A percentile compares a stretch with the other conserved stretches of the same genome.
Evolutionary conservation across 2,888 invertebrate genomes (phyloP).

Genomic region (Pteria penguin): DNA sequence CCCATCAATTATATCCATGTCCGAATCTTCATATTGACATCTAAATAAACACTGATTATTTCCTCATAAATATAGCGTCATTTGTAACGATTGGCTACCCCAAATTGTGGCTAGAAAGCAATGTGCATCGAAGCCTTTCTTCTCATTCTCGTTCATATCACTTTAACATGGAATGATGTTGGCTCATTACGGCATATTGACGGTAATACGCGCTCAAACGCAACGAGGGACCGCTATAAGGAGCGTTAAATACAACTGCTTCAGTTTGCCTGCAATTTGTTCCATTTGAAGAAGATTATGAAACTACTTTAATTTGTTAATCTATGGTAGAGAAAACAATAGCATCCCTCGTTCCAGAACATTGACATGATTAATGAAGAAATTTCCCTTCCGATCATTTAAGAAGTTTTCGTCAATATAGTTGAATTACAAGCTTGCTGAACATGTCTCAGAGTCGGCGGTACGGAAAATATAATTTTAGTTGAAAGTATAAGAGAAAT

Average conservation of each 20-base stretch:
- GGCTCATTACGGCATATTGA: conserved; percentile 33
- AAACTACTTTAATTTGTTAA: conserved; percentile 40
- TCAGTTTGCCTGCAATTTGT: conserved; percentile 31
- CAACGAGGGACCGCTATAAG: conserved; percentile 30
- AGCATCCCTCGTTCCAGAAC: conserved; percentile 35
- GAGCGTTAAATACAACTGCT: conserved; percentile 19
- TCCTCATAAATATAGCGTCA: conserved; percentile 23
- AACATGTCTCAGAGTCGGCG: conserved; percentile 39
- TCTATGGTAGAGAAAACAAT: conserved; percentile 39
- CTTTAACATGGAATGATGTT: conserved; percentile 3
- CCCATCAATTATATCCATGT: conserved; percentile 6
- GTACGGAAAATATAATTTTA: conserved; percentile 47
- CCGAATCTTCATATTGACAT: conserved; percentile 1
- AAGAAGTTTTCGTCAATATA: conserved; percentile 25
- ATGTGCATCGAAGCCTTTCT: conserved; percentile 4
- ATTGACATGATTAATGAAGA: conserved; percentile 44
- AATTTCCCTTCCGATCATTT: conserved; percentile 34
- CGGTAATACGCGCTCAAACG: conserved; percentile 26
- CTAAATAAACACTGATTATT: conserved; percentile 26
- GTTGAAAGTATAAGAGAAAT: conserved; percentile 12
- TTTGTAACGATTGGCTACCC: conserved; percentile 13
- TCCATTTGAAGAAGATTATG: conserved; percentile 37
- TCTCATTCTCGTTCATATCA: conserved; percentile 1
- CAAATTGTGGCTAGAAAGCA: background rate
- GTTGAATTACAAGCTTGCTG: conserved; percentile 43